A percentile compares a stretch with the other conserved stretches of the same genome.
Conservation (phyloP, 2,113 vertebrate species). For the Kryptolebias marmoratus region DNA sequence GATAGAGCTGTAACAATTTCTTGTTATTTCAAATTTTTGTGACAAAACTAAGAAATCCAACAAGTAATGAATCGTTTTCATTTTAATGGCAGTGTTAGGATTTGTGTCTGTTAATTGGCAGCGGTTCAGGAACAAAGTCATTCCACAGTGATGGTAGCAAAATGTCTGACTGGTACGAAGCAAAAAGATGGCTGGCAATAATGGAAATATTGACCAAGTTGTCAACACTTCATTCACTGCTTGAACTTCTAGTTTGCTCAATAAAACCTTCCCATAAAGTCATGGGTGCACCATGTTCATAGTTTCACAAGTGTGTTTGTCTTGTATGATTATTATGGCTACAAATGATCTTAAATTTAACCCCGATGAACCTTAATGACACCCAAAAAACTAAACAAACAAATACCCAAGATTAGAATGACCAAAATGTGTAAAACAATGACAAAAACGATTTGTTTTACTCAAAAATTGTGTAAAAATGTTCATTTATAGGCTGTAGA, state of each 20-base stretch:
- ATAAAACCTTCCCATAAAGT: slow-evolving; percentile 66
- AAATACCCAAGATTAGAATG: slow-evolving; percentile 24
- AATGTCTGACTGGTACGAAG: slow-evolving; percentile 28
- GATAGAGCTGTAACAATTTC: no score
- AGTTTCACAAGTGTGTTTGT: slow-evolving; percentile 45
- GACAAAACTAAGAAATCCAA: no score
- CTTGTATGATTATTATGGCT: slow-evolving; percentile 55
- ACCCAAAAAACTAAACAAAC: slow-evolving; percentile 33
- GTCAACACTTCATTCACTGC: slow-evolving; percentile 52
- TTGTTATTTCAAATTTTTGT: no score
- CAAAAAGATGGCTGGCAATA: slow-evolving; percentile 51
- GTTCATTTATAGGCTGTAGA: not conserved
- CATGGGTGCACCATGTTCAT: slow-evolving; percentile 45
- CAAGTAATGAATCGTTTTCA: no score
- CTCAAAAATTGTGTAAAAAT: slow-evolving; percentile 26
- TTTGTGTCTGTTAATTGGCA: slow-evolving; percentile 13
- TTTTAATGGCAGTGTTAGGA: no score
- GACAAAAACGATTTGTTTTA: not conserved
- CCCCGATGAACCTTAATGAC: not conserved
- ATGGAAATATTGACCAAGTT: slow-evolving; percentile 67
- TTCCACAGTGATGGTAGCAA: slow-evolving; percentile 31
- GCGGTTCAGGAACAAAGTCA: slow-evolving; percentile 29
- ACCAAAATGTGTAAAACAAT: not conserved
- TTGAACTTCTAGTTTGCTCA: slow-evolving; percentile 47
- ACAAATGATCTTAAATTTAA: not conserved